phyloP scores from a whole-genome alignment of 2,797 vertebrate species.

The Antennarius maculatus region DNA sequence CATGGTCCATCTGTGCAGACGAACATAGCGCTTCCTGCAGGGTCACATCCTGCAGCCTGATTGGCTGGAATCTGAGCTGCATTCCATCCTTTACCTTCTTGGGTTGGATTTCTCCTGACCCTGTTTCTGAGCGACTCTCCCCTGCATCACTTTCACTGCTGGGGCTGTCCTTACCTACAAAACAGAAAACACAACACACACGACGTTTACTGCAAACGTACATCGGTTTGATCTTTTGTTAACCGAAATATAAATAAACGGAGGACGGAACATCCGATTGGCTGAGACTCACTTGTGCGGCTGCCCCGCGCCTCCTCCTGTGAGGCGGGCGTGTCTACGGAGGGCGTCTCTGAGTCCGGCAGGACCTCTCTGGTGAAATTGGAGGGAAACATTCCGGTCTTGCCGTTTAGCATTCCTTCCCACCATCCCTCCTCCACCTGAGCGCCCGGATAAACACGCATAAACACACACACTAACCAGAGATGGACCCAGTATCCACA shows the following conservation, averaged over 20 bases:
- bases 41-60: no score
- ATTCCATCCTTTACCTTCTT: constrained; percentile 86
- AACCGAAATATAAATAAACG: no score
- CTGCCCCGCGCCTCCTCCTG: constrained; percentile 87
- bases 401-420: constrained; percentile 94
- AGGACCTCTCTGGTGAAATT: constrained; percentile 95
- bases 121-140: constrained; percentile 91
- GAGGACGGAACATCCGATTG: neutral
- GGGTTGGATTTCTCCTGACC: constrained; percentile 90
- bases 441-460: constrained; percentile 15
- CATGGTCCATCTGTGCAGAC: no score
- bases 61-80: neutral
- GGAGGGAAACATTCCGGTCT: constrained; percentile 96
- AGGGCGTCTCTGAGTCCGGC: constrained; percentile 82
- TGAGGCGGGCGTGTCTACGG: constrained; percentile 77
- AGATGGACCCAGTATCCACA: neutral
- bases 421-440: constrained; percentile 99
- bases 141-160: constrained; percentile 95
- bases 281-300: constrained; percentile 87
- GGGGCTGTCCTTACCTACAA: constrained; percentile 87
- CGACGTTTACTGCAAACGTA: neutral
- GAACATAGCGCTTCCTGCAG: no score
- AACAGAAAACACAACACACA: neutral
- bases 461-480: neutral
- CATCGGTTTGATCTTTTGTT: no score